Percentiles rank a stretch among this genome's conserved stretches.
Evolutionary conservation across 1,140 invertebrate genomes (phyloP).

Genomic region (Listronotus oregonensis): DNA sequence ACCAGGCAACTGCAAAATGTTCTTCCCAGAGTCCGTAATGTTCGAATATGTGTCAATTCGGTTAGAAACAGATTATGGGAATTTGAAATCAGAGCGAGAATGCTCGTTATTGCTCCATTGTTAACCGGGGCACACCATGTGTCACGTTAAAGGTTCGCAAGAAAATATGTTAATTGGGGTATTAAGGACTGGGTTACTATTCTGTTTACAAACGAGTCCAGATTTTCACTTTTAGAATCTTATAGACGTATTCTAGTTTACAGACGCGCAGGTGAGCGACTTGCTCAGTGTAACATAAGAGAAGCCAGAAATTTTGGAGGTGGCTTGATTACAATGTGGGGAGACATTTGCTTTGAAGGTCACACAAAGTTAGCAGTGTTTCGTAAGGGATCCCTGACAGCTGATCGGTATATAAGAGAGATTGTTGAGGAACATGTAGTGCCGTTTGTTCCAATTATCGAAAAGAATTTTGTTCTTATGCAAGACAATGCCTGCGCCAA

Average conservation of each 20-base stretch:
- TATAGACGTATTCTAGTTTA: background rate
- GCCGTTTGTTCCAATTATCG: too few relatives aligned
- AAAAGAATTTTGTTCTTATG: background rate
- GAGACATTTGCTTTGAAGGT: conserved; percentile 47
- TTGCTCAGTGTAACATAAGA: background rate
- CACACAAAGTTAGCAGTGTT: conserved; percentile 17
- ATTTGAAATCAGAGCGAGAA: too few relatives aligned
- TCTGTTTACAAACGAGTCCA: background rate
- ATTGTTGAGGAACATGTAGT: background rate
- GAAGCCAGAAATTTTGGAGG: conserved; percentile 43
- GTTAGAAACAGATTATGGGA: too few relatives aligned
- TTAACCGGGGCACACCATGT: too few relatives aligned
- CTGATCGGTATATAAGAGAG: conserved; percentile 11
- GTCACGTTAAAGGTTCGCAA: background rate
- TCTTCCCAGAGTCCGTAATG: too few relatives aligned
- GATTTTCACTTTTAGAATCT: background rate
- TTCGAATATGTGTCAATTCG: too few relatives aligned
- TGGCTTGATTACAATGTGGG: conserved; percentile 51
- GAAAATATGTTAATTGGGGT: background rate
- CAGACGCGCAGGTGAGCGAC: background rate
- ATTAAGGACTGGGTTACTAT: conserved; percentile 9
- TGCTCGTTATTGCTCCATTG: too few relatives aligned
- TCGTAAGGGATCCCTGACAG: conserved; percentile 27
- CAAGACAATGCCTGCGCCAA: too few relatives aligned
- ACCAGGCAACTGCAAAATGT: too few relatives aligned